These are phyloP conservation scores for Epinotia brunnichana DNA, from an alignment of 2,888 invertebrate genomes.

Conservation along the genomic window DNA sequence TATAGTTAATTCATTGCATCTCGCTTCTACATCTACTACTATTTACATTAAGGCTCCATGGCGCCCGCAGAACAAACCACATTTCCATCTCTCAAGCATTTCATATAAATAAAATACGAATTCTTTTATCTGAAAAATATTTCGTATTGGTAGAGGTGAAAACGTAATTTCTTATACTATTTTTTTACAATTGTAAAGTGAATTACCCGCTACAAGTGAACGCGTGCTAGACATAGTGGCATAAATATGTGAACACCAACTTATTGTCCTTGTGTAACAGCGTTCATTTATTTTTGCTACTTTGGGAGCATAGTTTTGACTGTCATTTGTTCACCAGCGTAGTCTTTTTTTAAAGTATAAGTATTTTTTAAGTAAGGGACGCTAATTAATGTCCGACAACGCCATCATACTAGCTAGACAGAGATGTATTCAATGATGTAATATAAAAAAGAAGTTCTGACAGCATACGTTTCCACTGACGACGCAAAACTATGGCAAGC, in stretches of 20 bases:
- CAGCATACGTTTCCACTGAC: no score
- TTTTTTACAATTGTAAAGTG: no score
- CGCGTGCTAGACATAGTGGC: neutral
- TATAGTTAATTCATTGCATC: slow-evolving; percentile 18
- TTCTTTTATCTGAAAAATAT: neutral
- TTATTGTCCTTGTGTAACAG: neutral
- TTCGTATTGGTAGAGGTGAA: neutral
- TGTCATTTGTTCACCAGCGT: no score
- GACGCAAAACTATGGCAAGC: no score
- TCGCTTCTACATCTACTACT: slow-evolving; percentile 18
- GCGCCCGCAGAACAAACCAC: neutral
- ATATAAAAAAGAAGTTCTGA: no score
- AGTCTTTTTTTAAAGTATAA: no score
- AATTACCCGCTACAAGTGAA: neutral
- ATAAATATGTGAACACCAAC: neutral
- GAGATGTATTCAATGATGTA: no score
- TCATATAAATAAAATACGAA: neutral
- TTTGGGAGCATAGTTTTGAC: neutral
- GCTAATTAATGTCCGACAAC: no score
- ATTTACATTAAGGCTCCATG: slow-evolving; percentile 7
- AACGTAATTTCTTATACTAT: neutral
- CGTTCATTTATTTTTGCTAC: neutral
- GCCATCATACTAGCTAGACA: no score
- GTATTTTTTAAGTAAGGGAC: no score
- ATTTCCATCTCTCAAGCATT: slow-evolving; percentile 4